Evolutionary conservation across 2,888 invertebrate species (phyloP), one percentile per base, ranked within the genome.

Genomic region (Eremobia ochroleuca): DNA sequence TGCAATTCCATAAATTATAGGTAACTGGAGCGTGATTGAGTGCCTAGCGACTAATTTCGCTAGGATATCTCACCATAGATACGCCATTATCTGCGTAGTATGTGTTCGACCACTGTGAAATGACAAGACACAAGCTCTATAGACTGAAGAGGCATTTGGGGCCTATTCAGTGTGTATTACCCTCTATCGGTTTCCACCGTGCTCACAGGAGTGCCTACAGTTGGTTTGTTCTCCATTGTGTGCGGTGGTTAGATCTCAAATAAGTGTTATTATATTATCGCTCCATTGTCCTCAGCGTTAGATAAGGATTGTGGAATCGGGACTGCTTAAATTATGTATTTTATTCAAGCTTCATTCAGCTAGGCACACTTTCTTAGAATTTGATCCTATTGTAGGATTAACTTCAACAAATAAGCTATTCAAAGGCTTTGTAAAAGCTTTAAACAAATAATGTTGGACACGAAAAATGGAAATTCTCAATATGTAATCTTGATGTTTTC

Each of bases 1-100:
- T 76, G 72, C 80, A 71, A 78, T 86, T 79, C 71, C 64, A 79
- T 84, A 87, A 87, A 85, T 83, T 82, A 82, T 68, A 85, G 69
- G 77, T 80, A 88, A 89, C 89, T 88, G 73, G 87, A 82, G 87
- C 89, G 84, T 89, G 89, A 89, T 90, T 87, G 86, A 91, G 89
- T 77, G 61, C 69, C 62, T 83, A 84, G 85, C 78, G 87, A 89
- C 89, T 90, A 90, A 91, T 91, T 90, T 86, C 85, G 87, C 85
- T 89, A 85, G 85, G 85, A 83, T 80, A 85, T 84, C 76, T 79
- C 58, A 69, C 31, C 79, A 69, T 58, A 83, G 64, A 4, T 68
- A 65, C 61, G 49, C 73, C 73, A 69, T 85, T 66, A 74, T 74
- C 66, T 62, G 18, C 31, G 43, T 76, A 59, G 34, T 68, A n/a